These are phyloP conservation scores for Melopsittacus undulatus DNA, from an alignment of 2,797 vertebrate genomes.

Conservation along the genomic window DNA sequence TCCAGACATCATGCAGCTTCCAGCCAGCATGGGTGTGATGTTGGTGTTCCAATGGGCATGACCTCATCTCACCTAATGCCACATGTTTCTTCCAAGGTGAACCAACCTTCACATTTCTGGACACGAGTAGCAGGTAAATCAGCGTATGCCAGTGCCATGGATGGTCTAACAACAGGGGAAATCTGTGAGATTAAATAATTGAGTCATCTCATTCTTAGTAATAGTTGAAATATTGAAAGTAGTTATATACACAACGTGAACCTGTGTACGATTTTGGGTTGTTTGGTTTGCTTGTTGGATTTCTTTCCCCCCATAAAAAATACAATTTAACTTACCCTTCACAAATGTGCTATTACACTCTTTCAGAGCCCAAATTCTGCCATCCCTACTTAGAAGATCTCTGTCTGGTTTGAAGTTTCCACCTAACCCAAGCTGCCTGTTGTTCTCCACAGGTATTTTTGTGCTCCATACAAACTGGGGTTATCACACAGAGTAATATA, in stretches of 20 bases:
- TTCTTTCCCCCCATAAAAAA: not conserved
- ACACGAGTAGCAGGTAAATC: not conserved
- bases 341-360: not conserved
- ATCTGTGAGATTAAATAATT: not conserved
- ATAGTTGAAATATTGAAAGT: not conserved
- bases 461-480: not conserved
- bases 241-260: not conserved
- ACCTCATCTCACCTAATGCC: not conserved
- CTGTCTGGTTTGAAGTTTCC: not conserved
- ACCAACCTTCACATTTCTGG: not conserved
- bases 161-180: not conserved
- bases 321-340: not conserved
- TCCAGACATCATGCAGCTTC: not conserved
- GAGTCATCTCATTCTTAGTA: not conserved
- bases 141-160: not conserved
- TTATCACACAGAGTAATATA: not conserved
- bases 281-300: accelerated
- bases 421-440: not conserved
- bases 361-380: not conserved
- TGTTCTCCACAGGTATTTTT: not conserved
- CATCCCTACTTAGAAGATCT: not conserved
- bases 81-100: not conserved
- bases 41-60: not conserved
- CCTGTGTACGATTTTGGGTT: not conserved
- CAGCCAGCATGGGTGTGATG: not conserved